These are phyloP conservation scores for Lithobates pipiens DNA, from an alignment of 2,797 vertebrate species.

Conservation along the genomic window DNA sequence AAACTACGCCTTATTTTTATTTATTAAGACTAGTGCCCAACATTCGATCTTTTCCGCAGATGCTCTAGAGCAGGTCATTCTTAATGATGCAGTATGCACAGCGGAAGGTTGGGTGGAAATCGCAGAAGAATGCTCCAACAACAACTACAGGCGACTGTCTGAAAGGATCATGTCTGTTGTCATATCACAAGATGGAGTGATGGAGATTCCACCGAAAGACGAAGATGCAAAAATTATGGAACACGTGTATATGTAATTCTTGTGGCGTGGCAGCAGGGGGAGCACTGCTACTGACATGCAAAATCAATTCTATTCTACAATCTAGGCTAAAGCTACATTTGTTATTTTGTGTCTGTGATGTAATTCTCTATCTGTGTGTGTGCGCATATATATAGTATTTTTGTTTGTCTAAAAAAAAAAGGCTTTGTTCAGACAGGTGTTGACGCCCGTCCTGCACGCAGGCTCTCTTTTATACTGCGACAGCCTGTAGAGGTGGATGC, in stretches of 20 bases:
- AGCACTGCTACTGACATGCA: constrained; percentile 60
- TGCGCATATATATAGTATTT: too few relatives aligned
- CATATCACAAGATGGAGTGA: constrained; percentile 70
- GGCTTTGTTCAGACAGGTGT: too few relatives aligned
- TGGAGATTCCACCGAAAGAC: constrained; percentile 65
- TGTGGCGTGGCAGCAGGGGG: constrained; percentile 70
- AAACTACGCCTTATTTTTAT: too few relatives aligned
- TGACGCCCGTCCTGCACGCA: too few relatives aligned
- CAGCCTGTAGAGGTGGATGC: too few relatives aligned
- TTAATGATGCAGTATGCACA: constrained; percentile 67
- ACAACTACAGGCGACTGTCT: constrained; percentile 67
- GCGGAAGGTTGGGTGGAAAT: constrained; percentile 74
- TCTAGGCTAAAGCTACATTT: not conserved
- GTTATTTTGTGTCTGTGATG: not conserved
- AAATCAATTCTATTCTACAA: not conserved
- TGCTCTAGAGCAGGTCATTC: constrained; percentile 70
- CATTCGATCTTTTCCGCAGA: constrained; percentile 65
- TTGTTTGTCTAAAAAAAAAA: too few relatives aligned
- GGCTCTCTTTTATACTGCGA: too few relatives aligned
- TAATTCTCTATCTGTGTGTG: too few relatives aligned
- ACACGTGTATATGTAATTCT: constrained; percentile 75
- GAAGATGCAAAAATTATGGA: constrained; percentile 73
- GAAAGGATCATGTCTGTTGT: constrained; percentile 72
- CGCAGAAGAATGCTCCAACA: constrained; percentile 69
- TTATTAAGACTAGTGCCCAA: too few relatives aligned